phyloP scores from a whole-genome alignment of 2,113 vertebrate species.

The Heterotilapia buettikoferi region DNA sequence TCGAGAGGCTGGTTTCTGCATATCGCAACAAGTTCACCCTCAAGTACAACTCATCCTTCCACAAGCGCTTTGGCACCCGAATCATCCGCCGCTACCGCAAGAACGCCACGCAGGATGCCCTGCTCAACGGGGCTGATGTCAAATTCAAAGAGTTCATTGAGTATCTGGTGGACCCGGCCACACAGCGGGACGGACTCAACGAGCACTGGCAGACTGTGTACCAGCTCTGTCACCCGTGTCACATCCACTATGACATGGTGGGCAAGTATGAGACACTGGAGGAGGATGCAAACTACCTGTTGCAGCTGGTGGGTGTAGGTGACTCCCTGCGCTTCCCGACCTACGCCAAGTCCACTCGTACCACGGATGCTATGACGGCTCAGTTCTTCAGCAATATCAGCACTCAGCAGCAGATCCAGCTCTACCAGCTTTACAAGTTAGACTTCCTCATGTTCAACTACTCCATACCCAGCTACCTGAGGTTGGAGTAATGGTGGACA shows the following conservation, averaged over 20 bases:
- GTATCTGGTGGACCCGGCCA: slow-evolving; percentile 89
- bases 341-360: slow-evolving; percentile 95
- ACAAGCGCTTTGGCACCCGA: slow-evolving; percentile 94
- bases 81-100: slow-evolving; percentile 91
- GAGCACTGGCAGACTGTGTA: slow-evolving; percentile 97
- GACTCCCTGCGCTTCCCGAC: slow-evolving; percentile 87
- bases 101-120: slow-evolving; percentile 89
- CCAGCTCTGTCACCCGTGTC: slow-evolving; percentile 95
- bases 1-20: slow-evolving; percentile 93
- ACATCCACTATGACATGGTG: slow-evolving; percentile 95
- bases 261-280: slow-evolving; percentile 96
- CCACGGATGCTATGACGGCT: slow-evolving; percentile 95
- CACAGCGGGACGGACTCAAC: slow-evolving; percentile 89
- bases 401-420: slow-evolving; percentile 83
- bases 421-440: slow-evolving; percentile 94
- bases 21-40: slow-evolving; percentile 99
- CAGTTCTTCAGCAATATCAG: slow-evolving; percentile 99
- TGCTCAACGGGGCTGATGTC: slow-evolving; percentile 83
- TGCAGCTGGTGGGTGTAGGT: slow-evolving; percentile 83
- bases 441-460: slow-evolving; percentile 99
- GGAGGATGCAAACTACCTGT: slow-evolving; percentile 88
- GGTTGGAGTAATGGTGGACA: slow-evolving; percentile 77
- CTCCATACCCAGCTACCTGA: slow-evolving; percentile 92
- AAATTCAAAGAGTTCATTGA: slow-evolving; percentile 91
- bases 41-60: slow-evolving; percentile 97